A percentile compares a stretch with the other conserved stretches of the same genome.
Conservation (phyloP, 2,888 invertebrate species). For the Acanthosepion esculentum region DNA sequence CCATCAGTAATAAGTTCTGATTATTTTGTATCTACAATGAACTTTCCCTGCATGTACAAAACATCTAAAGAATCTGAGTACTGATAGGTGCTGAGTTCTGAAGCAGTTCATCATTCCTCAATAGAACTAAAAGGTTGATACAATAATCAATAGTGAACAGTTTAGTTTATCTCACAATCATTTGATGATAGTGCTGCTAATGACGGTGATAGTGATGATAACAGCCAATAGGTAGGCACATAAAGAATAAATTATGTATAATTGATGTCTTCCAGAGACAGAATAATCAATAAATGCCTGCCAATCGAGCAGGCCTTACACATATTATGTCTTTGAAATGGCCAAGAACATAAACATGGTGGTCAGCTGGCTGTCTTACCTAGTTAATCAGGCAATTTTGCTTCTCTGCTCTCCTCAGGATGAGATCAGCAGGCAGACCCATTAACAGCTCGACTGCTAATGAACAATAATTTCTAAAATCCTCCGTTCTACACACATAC, state of each 20-base stretch:
- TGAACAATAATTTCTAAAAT: background rate
- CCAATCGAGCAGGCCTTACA: background rate
- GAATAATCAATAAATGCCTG: background rate
- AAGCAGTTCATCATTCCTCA: slow-evolving; percentile 14
- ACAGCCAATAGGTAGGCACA: background rate
- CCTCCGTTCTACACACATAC: background rate
- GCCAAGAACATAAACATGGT: slow-evolving; percentile 15
- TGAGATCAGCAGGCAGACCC: background rate
- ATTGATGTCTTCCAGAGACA: background rate
- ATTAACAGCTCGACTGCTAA: background rate
- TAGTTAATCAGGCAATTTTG: slow-evolving; percentile 14
- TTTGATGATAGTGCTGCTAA: background rate
- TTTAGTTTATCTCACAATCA: background rate
- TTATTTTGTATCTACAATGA: no score
- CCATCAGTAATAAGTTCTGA: no score
- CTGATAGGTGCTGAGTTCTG: background rate
- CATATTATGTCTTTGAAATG: background rate
- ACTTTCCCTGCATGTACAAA: background rate
- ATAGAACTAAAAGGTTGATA: background rate
- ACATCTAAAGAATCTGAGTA: background rate
- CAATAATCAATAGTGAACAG: background rate
- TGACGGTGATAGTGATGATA: background rate
- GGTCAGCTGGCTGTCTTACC: slow-evolving; percentile 33
- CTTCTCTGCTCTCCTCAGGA: background rate
- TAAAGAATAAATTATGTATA: slow-evolving; percentile 33